phyloP scores from a whole-genome alignment of 35 echinoderm and acorn worm species.

The Amphiura filiformis region DNA sequence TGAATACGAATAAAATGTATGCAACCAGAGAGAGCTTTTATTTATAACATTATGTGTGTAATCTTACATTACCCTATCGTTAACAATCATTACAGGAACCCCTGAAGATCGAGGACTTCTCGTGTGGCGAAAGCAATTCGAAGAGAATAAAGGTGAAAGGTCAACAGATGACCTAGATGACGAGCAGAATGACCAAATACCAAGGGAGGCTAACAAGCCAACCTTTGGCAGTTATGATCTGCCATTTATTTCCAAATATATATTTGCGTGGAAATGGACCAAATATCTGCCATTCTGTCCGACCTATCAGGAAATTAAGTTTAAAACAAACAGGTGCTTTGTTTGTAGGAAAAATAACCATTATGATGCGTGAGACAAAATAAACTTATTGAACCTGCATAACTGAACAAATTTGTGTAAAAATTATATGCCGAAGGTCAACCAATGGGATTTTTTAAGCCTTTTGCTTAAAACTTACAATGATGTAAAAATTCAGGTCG shows the following conservation, averaged over 20 bases:
- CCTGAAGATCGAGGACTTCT: slow-evolving; percentile 72
- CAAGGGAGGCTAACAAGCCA: background rate
- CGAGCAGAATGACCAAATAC: background rate
- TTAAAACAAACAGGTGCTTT: no score
- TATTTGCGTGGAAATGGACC: slow-evolving; percentile 61
- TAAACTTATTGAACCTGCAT: no score
- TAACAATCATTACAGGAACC: slow-evolving; percentile 52
- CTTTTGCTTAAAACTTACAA: no score
- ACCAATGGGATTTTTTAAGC: no score
- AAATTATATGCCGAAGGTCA: no score
- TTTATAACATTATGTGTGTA: no score
- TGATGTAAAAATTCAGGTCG: no score
- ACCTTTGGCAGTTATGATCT: slow-evolving; percentile 55
- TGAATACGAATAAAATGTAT: no score
- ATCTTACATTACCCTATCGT: background rate
- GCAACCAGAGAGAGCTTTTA: no score
- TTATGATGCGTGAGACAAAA: no score
- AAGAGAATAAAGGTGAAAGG: background rate
- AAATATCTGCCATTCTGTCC: slow-evolving; percentile 80
- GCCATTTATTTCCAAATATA: slow-evolving; percentile 59
- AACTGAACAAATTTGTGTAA: no score
- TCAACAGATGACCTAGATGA: background rate
- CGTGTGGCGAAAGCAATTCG: slow-evolving; percentile 5
- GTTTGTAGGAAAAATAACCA: no score
- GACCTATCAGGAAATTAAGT: slow-evolving; percentile 67